Base-by-base conservation (phyloP, 1,140 invertebrate genomes). In the Drosophila erecta region DNA sequence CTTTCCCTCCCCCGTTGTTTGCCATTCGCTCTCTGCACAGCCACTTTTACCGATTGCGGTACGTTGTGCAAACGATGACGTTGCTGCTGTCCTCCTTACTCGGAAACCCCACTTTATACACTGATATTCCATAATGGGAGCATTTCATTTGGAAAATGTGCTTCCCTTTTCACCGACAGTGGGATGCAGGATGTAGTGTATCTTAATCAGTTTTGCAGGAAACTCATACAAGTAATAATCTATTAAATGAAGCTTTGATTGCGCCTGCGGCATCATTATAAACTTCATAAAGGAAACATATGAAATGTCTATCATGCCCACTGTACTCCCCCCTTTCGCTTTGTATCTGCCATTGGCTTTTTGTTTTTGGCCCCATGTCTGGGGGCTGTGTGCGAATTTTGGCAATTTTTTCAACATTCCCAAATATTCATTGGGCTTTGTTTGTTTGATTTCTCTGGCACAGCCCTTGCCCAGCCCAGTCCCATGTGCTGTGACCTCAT, bases 41-140 rank as follows among this genome's bases (percentile, higher is more conserved):
- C 62, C 70, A 79, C 77, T 81, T 51, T 76, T 49, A 40, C 49
- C 71, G 59, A 60, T 80, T 76, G 65, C 65, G 56, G 73, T 70
- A 64, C 73, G 71, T 80, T 80, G 77, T 80, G 77, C 76, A 80
- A 80, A 80, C 77, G 54, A 69, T 75, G 70, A 75, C 70, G 72
- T 69, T 55, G 35, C 44, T 47, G 12, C 38, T 17, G 24, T 41
- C 35, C 37, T 43, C 47, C 27, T 33, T 17, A 43, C 46, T 69
- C 24, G 22, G 15, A n/a, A 14, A n/a, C 64, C 61, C 35, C 30
- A 44, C 15, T n/a, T 44, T 17, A 30, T 22, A 30, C 37, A 64
- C 41, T 24, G 17, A 17, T 24, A 14, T 38, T 49, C 62, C n/a
- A 37, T 59, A 51, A 61, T 54, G 58, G 33, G 22, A 64, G 47